Conservation (phyloP, 2,113 vertebrate species). For the Nerophis lumbriciformis region DNA sequence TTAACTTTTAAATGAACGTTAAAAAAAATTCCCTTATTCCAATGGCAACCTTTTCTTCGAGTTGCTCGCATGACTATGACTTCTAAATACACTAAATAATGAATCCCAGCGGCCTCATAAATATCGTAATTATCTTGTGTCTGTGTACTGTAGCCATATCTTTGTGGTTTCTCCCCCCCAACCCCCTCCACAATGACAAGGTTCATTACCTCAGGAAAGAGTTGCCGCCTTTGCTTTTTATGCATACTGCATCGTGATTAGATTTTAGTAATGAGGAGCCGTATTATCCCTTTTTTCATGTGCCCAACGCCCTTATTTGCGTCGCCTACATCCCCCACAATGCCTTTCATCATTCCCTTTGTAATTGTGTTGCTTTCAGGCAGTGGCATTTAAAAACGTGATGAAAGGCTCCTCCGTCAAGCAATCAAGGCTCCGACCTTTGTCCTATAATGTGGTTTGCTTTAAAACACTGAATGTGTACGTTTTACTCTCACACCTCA, state of each 20-base stretch:
- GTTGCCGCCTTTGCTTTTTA: conserved; percentile 14
- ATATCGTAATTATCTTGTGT: neutral
- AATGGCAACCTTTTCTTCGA: too few relatives aligned
- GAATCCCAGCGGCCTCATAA: neutral
- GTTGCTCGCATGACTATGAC: too few relatives aligned
- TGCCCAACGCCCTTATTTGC: conserved; percentile 12
- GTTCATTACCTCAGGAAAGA: neutral
- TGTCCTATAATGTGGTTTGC: conserved; percentile 17
- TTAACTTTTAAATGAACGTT: too few relatives aligned
- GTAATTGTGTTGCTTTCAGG: conserved; percentile 29
- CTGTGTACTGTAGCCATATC: neutral
- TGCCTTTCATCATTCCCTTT: conserved; percentile 22
- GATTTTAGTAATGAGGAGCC: conserved; percentile 10
- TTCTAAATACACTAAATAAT: conserved; percentile 3
- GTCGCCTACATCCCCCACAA: conserved; percentile 28
- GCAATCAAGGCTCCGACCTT: conserved; percentile 15
- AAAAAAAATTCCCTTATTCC: too few relatives aligned
- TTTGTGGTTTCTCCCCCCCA: neutral
- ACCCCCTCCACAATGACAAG: neutral
- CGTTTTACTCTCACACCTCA: neutral
- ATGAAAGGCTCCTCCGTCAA: conserved; percentile 36
- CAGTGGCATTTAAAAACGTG: conserved; percentile 17
- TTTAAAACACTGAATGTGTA: conserved; percentile 9
- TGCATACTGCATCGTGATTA: conserved; percentile 13
- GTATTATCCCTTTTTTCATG: conserved; percentile 12